These are phyloP conservation scores for Chrysina gloriosa DNA, from an alignment of 2,888 invertebrate species.

Conservation along the genomic window DNA sequence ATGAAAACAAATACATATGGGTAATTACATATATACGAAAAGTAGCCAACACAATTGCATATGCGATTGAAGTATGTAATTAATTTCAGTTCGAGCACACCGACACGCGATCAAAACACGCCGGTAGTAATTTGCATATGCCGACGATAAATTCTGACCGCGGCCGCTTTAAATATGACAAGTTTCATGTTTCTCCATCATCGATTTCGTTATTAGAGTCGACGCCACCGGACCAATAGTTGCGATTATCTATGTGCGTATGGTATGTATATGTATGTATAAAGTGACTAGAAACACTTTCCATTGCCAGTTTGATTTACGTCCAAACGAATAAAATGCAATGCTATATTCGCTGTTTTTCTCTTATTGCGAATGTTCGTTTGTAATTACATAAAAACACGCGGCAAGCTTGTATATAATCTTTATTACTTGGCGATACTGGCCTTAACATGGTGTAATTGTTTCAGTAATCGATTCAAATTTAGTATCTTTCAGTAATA, in stretches of 20 bases:
- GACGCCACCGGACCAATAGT: not conserved
- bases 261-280: not conserved
- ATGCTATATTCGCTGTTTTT: not conserved
- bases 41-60: too few relatives aligned
- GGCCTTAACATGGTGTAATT: constrained; percentile 14
- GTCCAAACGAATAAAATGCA: constrained; percentile 8
- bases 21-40: too few relatives aligned
- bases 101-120: constrained; percentile 8
- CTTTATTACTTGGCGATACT: constrained; percentile 17
- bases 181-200: constrained; percentile 16
- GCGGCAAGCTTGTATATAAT: constrained; percentile 4
- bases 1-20: too few relatives aligned
- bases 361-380: not conserved
- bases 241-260: not conserved
- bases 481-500: constrained; percentile 9
- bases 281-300: not conserved
- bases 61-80: constrained; percentile 16
- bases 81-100: constrained; percentile 5
- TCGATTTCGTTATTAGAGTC: constrained; percentile 17
- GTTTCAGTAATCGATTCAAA: constrained; percentile 26
- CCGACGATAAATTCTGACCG: not conserved
- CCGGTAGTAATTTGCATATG: constrained; percentile 12
- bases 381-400: constrained; percentile 27
- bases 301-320: not conserved
- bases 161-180: constrained; percentile 15